Base-by-base conservation (phyloP, 2,113 vertebrate species). In the Aplodontia rufa region DNA sequence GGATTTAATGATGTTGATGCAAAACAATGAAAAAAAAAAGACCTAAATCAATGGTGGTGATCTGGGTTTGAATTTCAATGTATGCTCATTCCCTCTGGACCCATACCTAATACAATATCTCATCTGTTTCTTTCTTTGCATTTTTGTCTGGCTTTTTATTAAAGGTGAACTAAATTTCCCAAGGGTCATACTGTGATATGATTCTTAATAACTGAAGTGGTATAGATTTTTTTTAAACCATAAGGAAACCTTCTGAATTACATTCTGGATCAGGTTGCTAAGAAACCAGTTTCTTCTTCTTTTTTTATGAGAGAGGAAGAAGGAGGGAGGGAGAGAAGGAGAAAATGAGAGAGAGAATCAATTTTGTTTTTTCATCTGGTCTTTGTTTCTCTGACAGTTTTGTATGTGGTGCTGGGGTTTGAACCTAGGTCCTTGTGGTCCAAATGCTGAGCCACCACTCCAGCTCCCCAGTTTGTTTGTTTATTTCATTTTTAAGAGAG, bases 111-210 rank as follows among this genome's bases (percentile, higher is more conserved):
- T 51, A 55, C 20, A 94, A 37, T 76, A 53, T 75, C 82, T 91
- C 85, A 92, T 86, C 74, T 40, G 14, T 58, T 95, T 76, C 68
- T 58, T 95, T 76, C 68, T 91, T 93, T 90, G 58, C 51, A 93
- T 74, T 85, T 93, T 62, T 37, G 53, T 82, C 96, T 87, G 89
- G 42, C 45, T 45, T 93, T 91, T 92, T 93, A 51, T 84, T 71
- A 94, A 88, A 97, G 79, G 86, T 91, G 69, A 97, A 93, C 19
- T 47, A 37, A 96, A 93, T 96, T 89, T 85, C 84, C 69, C 88
- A 47, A 82, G 82, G 71, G 78, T 62, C 37, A 55, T 68, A 64
- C 62, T 87, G 17, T 64, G 55, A 69, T 91, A 53, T 37, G n/a
- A 37, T 66, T 95, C 97, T 93, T 80, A 94, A 90, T 96, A 90